Percentiles rank a stretch among this genome's conserved stretches.
phyloP scores from a whole-genome alignment of 2,797 vertebrate species.

The Syngnathus acus region DNA sequence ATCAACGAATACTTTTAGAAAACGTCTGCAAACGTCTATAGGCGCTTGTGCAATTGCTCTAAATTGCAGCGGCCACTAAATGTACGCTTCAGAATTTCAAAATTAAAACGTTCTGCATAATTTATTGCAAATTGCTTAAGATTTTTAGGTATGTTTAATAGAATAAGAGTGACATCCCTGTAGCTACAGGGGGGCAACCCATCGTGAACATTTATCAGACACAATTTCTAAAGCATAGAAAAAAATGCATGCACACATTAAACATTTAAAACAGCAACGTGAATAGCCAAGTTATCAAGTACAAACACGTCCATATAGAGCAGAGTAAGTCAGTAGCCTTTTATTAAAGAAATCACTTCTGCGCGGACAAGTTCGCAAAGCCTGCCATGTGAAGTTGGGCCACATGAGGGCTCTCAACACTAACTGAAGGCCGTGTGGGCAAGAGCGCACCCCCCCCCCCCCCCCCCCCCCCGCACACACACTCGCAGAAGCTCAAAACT shows the following conservation, averaged over 20 bases:
- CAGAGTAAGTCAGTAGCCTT: background rate
- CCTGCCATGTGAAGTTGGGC: background rate
- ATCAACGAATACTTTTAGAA: background rate
- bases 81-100: background rate
- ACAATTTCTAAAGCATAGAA: background rate
- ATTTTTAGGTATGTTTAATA: background rate
- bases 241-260: background rate
- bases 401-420: conserved; percentile 68
- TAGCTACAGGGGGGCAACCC: background rate
- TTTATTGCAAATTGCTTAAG: background rate
- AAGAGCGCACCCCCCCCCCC: too few relatives aligned
- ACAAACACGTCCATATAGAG: background rate
- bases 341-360: background rate
- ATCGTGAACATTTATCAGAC: background rate
- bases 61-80: background rate
- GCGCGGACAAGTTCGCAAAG: background rate
- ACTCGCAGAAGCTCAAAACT: conserved; percentile 17
- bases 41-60: too few relatives aligned
- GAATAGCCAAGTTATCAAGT: background rate
- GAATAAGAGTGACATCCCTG: background rate
- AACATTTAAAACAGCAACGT: background rate
- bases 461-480: too few relatives aligned
- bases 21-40: background rate
- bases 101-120: background rate
- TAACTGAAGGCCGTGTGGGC: conserved; percentile 23